Conservation (phyloP, 2,888 invertebrate species). For the Odontocerum albicorne region DNA sequence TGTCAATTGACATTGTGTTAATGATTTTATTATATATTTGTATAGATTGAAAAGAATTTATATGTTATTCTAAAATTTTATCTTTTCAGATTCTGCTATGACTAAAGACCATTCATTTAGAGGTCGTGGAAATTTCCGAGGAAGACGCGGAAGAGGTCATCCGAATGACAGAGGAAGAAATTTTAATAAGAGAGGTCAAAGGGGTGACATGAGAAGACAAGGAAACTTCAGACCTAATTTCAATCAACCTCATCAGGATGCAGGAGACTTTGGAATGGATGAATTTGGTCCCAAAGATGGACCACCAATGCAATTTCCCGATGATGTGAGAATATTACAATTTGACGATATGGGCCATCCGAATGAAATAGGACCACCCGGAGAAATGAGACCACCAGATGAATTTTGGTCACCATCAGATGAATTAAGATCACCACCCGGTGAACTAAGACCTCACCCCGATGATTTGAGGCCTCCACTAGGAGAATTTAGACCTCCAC, state of each 20-base stretch:
- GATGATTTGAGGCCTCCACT: neutral
- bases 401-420: neutral
- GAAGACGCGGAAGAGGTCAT: conserved; percentile 1
- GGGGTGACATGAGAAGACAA: neutral
- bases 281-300: neutral
- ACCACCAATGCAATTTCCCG: neutral
- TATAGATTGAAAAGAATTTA: no score
- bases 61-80: no score
- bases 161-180: neutral
- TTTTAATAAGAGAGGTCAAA: conserved; percentile 6
- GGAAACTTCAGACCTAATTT: neutral
- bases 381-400: neutral
- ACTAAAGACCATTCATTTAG: conserved; percentile 23
- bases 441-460: neutral
- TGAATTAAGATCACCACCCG: neutral
- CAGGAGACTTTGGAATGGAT: neutral
- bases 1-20: no score
- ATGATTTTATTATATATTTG: no score
- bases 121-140: neutral
- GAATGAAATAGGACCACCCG: conserved; percentile 2
- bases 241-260: no score
- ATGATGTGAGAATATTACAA: neutral
- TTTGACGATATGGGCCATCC: neutral
- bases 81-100: conserved; percentile 27
- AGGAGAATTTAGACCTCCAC: neutral